These are phyloP conservation scores for Nerophis lumbriciformis DNA, from an alignment of 2,113 vertebrate genomes.

Conservation along the genomic window DNA sequence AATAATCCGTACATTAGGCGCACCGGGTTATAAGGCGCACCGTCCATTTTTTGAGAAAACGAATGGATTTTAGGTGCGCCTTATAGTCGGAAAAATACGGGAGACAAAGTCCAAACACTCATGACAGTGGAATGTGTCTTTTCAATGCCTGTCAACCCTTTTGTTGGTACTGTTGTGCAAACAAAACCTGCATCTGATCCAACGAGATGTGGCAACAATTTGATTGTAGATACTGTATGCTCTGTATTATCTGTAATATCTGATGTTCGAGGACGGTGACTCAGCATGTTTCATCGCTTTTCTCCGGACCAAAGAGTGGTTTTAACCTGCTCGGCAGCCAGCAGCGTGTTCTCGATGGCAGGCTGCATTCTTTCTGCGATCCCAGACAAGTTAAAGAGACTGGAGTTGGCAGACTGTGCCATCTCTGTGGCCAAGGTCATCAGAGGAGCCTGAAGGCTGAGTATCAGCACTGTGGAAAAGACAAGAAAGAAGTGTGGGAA, in stretches of 20 bases:
- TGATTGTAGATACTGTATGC: background rate
- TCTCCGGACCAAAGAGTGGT: background rate
- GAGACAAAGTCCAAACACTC: no score
- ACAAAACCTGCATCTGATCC: no score
- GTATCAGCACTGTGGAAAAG: conserved; percentile 48
- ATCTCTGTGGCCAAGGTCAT: conserved; percentile 41
- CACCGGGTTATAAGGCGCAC: no score
- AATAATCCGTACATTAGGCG: no score
- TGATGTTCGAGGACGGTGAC: background rate
- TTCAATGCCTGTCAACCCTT: no score
- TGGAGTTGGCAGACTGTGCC: conserved; percentile 33
- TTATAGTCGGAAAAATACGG: no score
- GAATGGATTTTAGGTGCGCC: no score
- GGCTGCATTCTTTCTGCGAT: conserved; percentile 27
- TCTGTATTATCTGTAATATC: background rate
- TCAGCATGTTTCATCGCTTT: background rate
- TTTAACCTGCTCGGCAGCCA: conserved; percentile 58
- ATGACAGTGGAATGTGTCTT: no score
- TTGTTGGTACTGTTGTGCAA: no score
- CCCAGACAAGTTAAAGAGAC: conserved; percentile 31
- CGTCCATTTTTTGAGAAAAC: no score
- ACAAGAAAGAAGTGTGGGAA: background rate
- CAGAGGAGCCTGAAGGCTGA: conserved; percentile 49
- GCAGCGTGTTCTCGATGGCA: conserved; percentile 44
- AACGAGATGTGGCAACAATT: background rate